Conservation (phyloP, 2,888 invertebrate genomes). For the Erannis defoliaria region DNA sequence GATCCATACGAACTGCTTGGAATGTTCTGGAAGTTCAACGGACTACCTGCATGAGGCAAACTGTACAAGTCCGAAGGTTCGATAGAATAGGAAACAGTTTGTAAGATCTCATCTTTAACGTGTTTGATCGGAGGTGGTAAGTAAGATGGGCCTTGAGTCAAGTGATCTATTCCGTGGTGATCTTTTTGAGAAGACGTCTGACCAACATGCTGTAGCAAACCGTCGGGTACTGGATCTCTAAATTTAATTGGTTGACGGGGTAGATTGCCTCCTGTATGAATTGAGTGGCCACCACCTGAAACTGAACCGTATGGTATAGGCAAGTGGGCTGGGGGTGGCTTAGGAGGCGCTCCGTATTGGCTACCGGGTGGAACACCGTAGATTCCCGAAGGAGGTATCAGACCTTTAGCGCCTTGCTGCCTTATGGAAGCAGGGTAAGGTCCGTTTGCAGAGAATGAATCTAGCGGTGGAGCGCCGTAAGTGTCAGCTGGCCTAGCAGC, state of each 20-base stretch:
- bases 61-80: constrained; percentile 84
- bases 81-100: constrained; percentile 74
- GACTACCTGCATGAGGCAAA: constrained; percentile 78
- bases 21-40: constrained; percentile 77
- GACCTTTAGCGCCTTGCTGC: constrained; percentile 81
- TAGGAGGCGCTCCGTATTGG: constrained; percentile 77
- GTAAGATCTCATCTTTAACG: constrained; percentile 76
- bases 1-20: constrained; percentile 75
- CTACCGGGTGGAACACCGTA: constrained; percentile 88
- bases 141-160: constrained; percentile 83
- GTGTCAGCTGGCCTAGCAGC: constrained; percentile 64
- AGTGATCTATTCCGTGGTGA: constrained; percentile 84
- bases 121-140: constrained; percentile 89
- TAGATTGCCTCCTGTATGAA: constrained; percentile 71
- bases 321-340: constrained; percentile 63
- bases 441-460: constrained; percentile 76
- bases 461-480: constrained; percentile 76
- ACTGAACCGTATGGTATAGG: constrained; percentile 77
- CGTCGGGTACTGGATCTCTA: constrained; percentile 91
- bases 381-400: constrained; percentile 87
- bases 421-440: constrained; percentile 69
- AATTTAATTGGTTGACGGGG: constrained; percentile 90
- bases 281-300: constrained; percentile 76
- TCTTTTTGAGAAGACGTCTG: constrained; percentile 88
- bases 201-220: constrained; percentile 89